Evolutionary conservation across 2,888 invertebrate species (phyloP).

Genomic region (Tipula unca): DNA sequence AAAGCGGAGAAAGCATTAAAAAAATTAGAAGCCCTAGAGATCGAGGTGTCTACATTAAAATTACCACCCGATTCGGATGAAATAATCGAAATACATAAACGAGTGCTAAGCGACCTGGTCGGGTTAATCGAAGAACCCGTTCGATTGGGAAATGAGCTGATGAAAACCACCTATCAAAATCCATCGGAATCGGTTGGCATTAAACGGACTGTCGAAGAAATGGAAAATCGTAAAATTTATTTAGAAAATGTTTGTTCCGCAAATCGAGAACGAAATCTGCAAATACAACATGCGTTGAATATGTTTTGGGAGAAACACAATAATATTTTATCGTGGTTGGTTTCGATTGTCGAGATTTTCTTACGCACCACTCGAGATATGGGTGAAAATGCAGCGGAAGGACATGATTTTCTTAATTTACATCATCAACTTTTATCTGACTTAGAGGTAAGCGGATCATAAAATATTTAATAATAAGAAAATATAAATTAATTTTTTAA

Average conservation of each 20-base stretch:
- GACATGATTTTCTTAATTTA: conserved; percentile 62
- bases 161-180: conserved; percentile 57
- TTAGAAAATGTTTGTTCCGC: conserved; percentile 55
- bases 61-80: conserved; percentile 56
- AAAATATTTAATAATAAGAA: background rate
- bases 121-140: conserved; percentile 59
- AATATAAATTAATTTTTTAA: background rate
- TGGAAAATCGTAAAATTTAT: conserved; percentile 63
- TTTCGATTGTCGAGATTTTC: conserved; percentile 62
- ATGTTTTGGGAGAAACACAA: conserved; percentile 61
- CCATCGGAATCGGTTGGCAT: conserved; percentile 59
- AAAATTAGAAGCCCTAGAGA: conserved; percentile 65
- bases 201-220: conserved; percentile 56
- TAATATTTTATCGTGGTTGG: conserved; percentile 63
- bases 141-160: conserved; percentile 60
- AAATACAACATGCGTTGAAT: conserved; percentile 58
- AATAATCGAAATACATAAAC: conserved; percentile 57
- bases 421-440: conserved; percentile 66
- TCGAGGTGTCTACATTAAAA: conserved; percentile 57
- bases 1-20: conserved; percentile 61
- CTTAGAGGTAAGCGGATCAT: conserved; percentile 47
- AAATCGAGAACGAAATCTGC: conserved; percentile 58
- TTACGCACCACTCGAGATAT: conserved; percentile 63
- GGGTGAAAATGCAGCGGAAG: conserved; percentile 57
- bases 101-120: conserved; percentile 55